Percentiles rank a stretch among this genome's conserved stretches.
Conservation (phyloP, 2,888 invertebrate species). For the Herminia tarsipennalis region DNA sequence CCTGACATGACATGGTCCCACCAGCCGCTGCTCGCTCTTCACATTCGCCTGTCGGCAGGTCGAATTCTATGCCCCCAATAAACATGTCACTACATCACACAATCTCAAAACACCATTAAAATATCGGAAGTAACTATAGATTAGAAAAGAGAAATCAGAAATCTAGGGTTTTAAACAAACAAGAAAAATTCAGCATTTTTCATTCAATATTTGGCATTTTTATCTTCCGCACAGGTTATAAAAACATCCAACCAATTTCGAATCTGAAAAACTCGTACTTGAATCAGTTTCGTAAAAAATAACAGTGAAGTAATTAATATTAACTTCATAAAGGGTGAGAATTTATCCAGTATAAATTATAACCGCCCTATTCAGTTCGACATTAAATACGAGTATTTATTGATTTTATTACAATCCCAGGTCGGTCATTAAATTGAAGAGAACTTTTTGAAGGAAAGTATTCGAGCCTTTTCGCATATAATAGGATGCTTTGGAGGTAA, state of each 20-base stretch:
- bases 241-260: too few species aligned
- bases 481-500: slow-evolving; percentile 35
- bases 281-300: too few species aligned
- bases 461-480: slow-evolving; percentile 25
- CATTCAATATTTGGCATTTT: too few species aligned
- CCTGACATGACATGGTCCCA: slow-evolving; percentile 93
- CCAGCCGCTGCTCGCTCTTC: slow-evolving; percentile 78
- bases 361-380: too few species aligned
- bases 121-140: slow-evolving; percentile 41
- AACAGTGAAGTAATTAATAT: too few species aligned
- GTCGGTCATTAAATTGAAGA: slow-evolving; percentile 24
- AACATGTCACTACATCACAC: slow-evolving; percentile 55
- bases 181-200: too few species aligned
- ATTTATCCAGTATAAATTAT: too few species aligned
- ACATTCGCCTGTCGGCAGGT: slow-evolving; percentile 79
- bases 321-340: too few species aligned
- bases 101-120: slow-evolving; percentile 18
- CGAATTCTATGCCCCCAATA: slow-evolving; percentile 75
- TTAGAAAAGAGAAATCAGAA: too few species aligned
- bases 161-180: too few species aligned
- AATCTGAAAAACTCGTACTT: too few species aligned
- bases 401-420: slow-evolving; percentile 8
- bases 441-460: slow-evolving; percentile 18
- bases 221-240: too few species aligned
- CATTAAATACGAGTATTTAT: slow-evolving; percentile 26